Evolutionary conservation across 2,888 invertebrate genomes (phyloP), one percentile per base, ranked within the genome.

Genomic region (Drosophila heteroneura): DNA sequence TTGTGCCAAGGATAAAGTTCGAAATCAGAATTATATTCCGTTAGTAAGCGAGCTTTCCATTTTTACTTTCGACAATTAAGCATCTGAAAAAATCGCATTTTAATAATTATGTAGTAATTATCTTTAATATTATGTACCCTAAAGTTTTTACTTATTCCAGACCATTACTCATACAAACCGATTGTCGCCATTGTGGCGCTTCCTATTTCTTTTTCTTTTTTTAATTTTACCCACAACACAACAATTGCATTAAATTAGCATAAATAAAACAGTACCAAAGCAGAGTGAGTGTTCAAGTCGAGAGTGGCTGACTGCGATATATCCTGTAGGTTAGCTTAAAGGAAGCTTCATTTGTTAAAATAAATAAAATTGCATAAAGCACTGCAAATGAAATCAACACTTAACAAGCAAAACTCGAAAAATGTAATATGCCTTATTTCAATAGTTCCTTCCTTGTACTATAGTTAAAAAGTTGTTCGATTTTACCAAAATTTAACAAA

Each of bases 241-340:
- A 85, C 70, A 85, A 82, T 81, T 76, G 85, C 71, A 85, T 83
- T 83, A 76, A 83, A 81, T 85, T 79, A 65, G 58, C 75, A 88
- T 85, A 72, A 81, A 83, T 75, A 81, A 76, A 68, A 58, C 30
- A 73, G 56, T 35, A 51, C 32, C 60, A 53, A 56, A 61, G 58
- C 32, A 32, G 16, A 3, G 16, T 12, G 9, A 14, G 22, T 22
- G 30, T 5, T 22, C 3, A 9, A 58, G 22, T 16, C 16, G 12
- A 16, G 12, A 58, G 9, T 30, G 30, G 10, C 9, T 7, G 44
- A 58, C 32, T 32, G 0, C 4, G 6, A 32, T 4, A 58, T 58
- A 58, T 19, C 44, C 58, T 44, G 22, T 22, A 47, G 0, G 5
- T 22, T 4, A 14, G 22, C 22, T n/a, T 22, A 14, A 14, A 16